Conservation (phyloP, 53 echinoderm and acorn worm genomes). For the Holothuria scabra region DNA sequence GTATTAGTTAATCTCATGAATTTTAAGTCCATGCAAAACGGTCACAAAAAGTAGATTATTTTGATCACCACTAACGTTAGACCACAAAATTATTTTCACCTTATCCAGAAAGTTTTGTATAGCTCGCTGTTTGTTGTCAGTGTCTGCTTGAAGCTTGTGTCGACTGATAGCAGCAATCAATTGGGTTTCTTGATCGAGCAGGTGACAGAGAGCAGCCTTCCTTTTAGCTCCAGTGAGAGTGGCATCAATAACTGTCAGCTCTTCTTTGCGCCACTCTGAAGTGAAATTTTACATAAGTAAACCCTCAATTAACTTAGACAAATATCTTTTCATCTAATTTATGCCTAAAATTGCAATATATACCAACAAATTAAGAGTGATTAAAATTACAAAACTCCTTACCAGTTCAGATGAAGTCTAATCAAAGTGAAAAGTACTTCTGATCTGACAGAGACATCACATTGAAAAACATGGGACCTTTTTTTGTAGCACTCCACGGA, state of each 20-base stretch:
- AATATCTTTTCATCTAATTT: no score
- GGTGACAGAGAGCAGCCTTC: slow-evolving; percentile 96
- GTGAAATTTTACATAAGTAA: not conserved
- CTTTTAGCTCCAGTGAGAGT: slow-evolving; percentile 80
- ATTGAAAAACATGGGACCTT: no score
- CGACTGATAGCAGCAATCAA: slow-evolving; percentile 95
- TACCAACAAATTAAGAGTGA: no score
- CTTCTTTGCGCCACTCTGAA: slow-evolving; percentile 95
- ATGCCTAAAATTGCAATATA: not conserved
- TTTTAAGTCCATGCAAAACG: no score
- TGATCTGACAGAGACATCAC: no score
- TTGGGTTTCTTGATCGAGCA: slow-evolving; percentile 97
- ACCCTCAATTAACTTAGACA: not conserved
- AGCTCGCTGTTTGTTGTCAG: slow-evolving; percentile 85
- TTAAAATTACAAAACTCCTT: no score
- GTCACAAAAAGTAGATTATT: no score
- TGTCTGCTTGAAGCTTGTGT: slow-evolving; percentile 91
- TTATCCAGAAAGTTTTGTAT: slow-evolving; percentile 95
- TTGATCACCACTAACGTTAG: no score
- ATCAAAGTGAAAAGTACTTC: no score
- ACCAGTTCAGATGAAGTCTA: no score
- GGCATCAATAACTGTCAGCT: slow-evolving; percentile 77
- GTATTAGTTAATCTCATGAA: no score
- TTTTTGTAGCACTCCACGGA: no score
- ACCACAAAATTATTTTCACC: slow-evolving; percentile 43